phyloP scores from a whole-genome alignment of 2,113 vertebrate species.

The Lucifuga dentata region DNA sequence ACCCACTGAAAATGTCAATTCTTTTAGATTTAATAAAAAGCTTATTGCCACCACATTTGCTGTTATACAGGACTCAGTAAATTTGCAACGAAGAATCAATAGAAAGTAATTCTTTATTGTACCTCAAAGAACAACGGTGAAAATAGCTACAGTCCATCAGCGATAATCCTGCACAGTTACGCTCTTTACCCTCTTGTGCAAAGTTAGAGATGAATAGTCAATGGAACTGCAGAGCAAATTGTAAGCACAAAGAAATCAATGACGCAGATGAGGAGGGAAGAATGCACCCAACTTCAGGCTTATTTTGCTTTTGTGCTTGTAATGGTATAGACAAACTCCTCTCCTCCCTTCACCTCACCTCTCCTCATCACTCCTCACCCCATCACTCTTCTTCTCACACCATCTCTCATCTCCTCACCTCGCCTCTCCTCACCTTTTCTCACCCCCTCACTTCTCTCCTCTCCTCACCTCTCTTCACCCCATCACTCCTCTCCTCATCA shows the following conservation, averaged over 20 bases:
- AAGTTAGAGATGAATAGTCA: slow-evolving; percentile 38
- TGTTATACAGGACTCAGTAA: slow-evolving; percentile 7
- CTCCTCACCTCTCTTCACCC: no score
- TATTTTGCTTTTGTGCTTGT: neutral
- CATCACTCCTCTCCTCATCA: no score
- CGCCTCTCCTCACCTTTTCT: no score
- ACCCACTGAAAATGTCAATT: neutral
- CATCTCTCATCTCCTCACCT: no score
- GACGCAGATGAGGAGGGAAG: slow-evolving; percentile 26
- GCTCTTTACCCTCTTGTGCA: slow-evolving; percentile 32
- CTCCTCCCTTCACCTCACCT: no score
- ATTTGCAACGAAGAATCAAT: slow-evolving; percentile 38
- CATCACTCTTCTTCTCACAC: no score
- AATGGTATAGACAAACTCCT: neutral
- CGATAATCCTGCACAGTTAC: slow-evolving; percentile 29
- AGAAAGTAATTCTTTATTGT: slow-evolving; percentile 28
- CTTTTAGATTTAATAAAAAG: neutral
- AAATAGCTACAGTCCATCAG: slow-evolving; percentile 46
- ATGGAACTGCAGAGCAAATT: slow-evolving; percentile 9
- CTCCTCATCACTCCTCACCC: no score
- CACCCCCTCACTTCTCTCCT: no score
- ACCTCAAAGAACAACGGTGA: slow-evolving; percentile 15
- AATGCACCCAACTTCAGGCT: neutral
- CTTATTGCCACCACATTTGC: neutral
- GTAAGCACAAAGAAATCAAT: slow-evolving; percentile 28